These are phyloP conservation scores for Glaucidium brasilianum DNA, from an alignment of 2,113 vertebrate species.

Conservation along the genomic window DNA sequence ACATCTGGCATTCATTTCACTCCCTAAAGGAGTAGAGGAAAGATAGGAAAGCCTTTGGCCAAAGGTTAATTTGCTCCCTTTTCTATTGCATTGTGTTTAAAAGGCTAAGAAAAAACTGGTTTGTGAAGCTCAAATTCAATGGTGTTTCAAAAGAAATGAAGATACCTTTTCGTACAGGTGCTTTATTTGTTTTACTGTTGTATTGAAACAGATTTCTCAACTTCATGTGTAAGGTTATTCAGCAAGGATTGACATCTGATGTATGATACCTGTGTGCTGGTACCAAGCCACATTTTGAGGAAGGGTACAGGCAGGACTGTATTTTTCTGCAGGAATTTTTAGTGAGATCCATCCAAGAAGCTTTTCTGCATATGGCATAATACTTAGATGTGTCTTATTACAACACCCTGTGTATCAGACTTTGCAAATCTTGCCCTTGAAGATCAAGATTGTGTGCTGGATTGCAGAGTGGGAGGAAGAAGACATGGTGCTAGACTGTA, in stretches of 20 bases:
- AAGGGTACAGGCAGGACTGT: neutral
- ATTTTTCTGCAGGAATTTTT: neutral
- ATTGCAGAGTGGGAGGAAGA: neutral
- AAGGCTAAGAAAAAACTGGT: neutral
- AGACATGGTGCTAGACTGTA: neutral
- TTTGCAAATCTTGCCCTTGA: neutral
- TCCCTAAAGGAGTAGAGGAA: constrained; percentile 37
- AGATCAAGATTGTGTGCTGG: neutral
- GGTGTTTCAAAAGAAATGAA: neutral
- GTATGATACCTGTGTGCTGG: rapidly evolving
- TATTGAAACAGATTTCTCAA: neutral
- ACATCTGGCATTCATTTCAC: constrained; percentile 76
- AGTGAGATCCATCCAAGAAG: neutral
- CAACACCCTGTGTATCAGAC: neutral
- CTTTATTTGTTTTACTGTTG: neutral
- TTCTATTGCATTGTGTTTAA: constrained; percentile 29
- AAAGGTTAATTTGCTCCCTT: constrained; percentile 72
- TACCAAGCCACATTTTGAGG: neutral
- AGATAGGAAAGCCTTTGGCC: constrained; percentile 56
- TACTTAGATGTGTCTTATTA: neutral
- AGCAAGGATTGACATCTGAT: neutral
- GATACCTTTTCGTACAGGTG: neutral
- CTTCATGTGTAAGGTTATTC: rapidly evolving
- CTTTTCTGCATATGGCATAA: neutral
- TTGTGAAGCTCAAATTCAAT: neutral